Evolutionary conservation across 2,113 vertebrate species (phyloP).

Genomic region (Pachycephala philippinensis): DNA sequence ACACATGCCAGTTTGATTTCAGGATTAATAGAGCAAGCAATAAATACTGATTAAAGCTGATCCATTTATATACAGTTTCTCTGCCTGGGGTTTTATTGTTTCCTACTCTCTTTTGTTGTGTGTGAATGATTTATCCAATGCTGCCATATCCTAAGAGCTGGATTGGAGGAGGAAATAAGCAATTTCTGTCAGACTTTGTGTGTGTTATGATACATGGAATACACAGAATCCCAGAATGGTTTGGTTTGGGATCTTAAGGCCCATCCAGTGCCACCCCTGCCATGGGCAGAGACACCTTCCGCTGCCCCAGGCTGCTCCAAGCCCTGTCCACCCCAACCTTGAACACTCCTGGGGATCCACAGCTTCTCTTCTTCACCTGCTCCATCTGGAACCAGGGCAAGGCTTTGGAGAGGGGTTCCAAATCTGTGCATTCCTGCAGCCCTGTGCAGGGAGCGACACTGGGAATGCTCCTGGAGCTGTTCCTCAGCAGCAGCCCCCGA

Average conservation of each 20-base stretch:
- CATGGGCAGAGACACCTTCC: background rate
- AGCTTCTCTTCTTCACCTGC: background rate
- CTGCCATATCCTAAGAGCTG: background rate
- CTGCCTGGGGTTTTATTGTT: background rate
- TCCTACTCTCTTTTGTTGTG: background rate
- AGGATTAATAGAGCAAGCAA: constrained; percentile 23
- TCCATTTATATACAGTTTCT: background rate
- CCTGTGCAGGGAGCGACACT: fast-evolving
- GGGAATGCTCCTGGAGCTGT: background rate
- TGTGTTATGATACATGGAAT: background rate
- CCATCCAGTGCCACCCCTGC: background rate
- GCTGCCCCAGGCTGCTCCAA: background rate
- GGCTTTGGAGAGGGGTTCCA: background rate
- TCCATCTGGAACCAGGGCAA: background rate
- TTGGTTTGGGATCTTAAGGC: background rate
- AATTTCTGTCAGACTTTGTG: background rate
- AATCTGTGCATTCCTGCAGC: background rate
- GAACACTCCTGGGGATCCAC: background rate
- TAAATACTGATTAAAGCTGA: constrained; percentile 40
- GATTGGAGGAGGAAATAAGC: background rate
- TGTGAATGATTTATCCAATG: background rate
- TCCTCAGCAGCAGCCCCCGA: background rate
- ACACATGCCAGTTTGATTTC: background rate
- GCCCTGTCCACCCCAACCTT: background rate
- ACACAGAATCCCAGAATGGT: background rate